phyloP scores from a whole-genome alignment of 1,140 invertebrate species.

The Zaprionus kolodkinae region DNA sequence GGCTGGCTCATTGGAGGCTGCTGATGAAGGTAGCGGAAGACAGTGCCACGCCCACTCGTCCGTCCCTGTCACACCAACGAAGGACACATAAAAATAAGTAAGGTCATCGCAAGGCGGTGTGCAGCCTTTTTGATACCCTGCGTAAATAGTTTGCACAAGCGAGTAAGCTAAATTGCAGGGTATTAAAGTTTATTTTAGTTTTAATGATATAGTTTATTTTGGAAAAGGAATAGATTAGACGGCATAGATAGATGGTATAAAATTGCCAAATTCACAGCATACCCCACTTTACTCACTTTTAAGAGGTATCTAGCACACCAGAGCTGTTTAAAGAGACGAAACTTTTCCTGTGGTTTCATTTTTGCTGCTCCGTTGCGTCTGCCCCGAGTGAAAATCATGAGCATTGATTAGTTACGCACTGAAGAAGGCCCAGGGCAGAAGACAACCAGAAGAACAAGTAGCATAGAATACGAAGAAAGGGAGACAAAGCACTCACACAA shows the following conservation, averaged over 20 bases:
- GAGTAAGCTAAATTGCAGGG: neutral
- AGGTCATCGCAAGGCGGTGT: neutral
- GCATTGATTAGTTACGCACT: slow-evolving; percentile 67
- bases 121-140: neutral
- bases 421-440: neutral
- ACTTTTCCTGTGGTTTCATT: slow-evolving; percentile 32
- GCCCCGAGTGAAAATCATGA: slow-evolving; percentile 32
- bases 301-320: neutral
- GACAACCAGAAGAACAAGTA: neutral
- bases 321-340: slow-evolving; percentile 42
- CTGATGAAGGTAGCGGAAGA: slow-evolving; percentile 37
- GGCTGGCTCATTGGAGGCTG: slow-evolving; percentile 40
- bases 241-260: no score
- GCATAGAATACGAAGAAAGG: neutral
- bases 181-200: neutral
- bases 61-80: neutral
- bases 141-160: neutral
- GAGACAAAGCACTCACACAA: neutral
- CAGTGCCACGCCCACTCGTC: neutral
- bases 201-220: no score
- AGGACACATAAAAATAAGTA: slow-evolving; percentile 29
- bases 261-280: neutral
- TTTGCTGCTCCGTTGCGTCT: slow-evolving; percentile 31
- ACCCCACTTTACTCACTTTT: neutral
- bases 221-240: no score